A percentile compares a stretch with the other conserved stretches of the same genome.
Evolutionary conservation across 2,888 invertebrate species (phyloP).

Genomic region (Amblyjoppa proteus): DNA sequence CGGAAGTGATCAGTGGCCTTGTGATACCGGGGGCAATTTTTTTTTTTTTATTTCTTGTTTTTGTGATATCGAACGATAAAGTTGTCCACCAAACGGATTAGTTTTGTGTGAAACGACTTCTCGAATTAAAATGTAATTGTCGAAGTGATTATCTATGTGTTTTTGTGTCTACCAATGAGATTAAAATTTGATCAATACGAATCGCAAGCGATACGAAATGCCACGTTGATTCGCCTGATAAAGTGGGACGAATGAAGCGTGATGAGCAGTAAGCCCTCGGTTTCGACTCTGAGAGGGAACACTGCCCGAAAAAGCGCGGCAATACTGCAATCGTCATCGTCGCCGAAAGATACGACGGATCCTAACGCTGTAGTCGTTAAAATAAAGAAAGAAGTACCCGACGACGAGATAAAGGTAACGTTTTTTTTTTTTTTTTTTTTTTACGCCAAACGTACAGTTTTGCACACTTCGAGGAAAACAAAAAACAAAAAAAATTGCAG

Average conservation of each 20-base stretch:
- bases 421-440: background rate
- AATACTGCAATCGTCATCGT: slow-evolving; percentile 52
- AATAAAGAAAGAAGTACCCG: slow-evolving; percentile 90
- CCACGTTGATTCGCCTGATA: background rate
- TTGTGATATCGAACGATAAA: background rate
- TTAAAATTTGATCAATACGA: too few species aligned
- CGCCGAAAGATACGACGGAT: slow-evolving; percentile 58
- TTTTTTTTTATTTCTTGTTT: background rate
- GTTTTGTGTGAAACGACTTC: background rate
- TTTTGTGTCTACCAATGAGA: background rate
- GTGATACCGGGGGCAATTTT: background rate
- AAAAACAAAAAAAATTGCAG: too few species aligned
- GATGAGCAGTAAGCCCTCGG: slow-evolving; percentile 70
- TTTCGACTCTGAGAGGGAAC: slow-evolving; percentile 58
- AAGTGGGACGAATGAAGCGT: slow-evolving; percentile 51
- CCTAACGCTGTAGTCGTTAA: slow-evolving; percentile 74
- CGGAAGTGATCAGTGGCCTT: background rate
- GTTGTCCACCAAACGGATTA: background rate
- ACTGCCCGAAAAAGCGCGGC: slow-evolving; percentile 55
- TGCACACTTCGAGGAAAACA: too few species aligned
- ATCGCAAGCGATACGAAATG: slow-evolving; percentile 10
- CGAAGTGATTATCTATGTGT: background rate
- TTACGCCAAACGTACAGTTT: too few species aligned
- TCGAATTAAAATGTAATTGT: background rate
- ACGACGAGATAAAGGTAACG: slow-evolving; percentile 92